Evolutionary conservation across 2,888 invertebrate genomes (phyloP).

Genomic region (Acrobasis consociella): DNA sequence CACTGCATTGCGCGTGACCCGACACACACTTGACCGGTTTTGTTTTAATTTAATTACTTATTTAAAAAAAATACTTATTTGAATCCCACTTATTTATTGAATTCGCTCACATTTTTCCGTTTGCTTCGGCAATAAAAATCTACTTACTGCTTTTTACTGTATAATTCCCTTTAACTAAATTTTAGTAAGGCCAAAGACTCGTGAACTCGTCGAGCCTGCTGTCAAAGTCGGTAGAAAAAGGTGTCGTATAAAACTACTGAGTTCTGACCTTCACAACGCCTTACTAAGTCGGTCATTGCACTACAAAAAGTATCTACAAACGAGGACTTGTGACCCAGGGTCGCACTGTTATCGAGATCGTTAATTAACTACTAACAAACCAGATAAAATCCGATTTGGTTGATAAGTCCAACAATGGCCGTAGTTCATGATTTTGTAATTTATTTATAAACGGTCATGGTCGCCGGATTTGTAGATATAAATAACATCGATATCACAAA

Average conservation of each 20-base stretch:
- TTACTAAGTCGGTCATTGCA: slow-evolving; percentile 24
- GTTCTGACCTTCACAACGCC: slow-evolving; percentile 15
- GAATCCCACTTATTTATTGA: too few species aligned
- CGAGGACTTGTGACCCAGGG: slow-evolving; percentile 9
- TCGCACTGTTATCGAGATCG: slow-evolving; percentile 18
- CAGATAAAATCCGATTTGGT: not conserved
- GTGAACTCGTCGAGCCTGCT: not conserved
- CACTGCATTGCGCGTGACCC: too few species aligned
- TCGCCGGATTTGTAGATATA: not conserved
- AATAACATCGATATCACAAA: too few species aligned
- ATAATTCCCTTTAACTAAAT: not conserved
- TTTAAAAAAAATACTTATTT: too few species aligned
- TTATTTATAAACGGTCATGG: slow-evolving; percentile 10
- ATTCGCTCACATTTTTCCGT: too few species aligned
- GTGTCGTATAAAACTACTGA: not conserved
- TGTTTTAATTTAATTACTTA: too few species aligned
- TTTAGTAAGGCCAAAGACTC: slow-evolving; percentile 4
- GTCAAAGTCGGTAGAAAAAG: slow-evolving; percentile 4
- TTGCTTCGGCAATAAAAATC: too few species aligned
- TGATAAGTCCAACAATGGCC: not conserved
- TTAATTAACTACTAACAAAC: slow-evolving; percentile 1
- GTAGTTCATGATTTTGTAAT: not conserved
- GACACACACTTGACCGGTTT: too few species aligned
- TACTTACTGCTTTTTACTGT: too few species aligned
- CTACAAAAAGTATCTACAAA: slow-evolving; percentile 10